phyloP scores from a whole-genome alignment of 2,797 vertebrate species.

The Crocodylus rhombifer region DNA sequence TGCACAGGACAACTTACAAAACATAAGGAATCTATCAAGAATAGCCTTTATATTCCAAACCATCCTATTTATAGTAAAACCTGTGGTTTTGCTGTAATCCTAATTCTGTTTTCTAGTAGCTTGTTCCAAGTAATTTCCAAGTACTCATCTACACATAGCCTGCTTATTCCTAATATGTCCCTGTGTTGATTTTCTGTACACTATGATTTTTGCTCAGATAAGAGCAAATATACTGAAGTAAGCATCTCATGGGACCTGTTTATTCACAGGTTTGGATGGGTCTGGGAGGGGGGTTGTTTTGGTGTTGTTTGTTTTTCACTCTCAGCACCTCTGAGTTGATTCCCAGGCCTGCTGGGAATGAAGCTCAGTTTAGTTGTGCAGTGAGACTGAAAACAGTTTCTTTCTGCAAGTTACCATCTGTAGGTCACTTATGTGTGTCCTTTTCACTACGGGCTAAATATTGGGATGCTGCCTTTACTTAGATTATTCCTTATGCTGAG shows the following conservation, averaged over 20 bases:
- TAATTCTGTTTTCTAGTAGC: not conserved
- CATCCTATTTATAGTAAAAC: not conserved
- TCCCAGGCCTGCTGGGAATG: not conserved
- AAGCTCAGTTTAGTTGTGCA: not conserved
- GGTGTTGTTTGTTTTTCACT: not conserved
- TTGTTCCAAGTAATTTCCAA: too few species aligned
- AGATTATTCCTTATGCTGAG: not conserved
- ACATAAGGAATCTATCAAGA: not conserved
- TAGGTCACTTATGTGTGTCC: accelerated
- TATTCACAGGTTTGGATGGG: too few species aligned
- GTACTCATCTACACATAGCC: not conserved
- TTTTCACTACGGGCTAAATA: not conserved
- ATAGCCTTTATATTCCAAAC: not conserved
- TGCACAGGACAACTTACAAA: not conserved
- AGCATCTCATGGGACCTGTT: not conserved
- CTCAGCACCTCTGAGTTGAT: not conserved
- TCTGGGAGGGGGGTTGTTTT: not conserved
- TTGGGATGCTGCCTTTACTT: not conserved
- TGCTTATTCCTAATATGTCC: not conserved
- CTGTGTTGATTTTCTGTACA: not conserved
- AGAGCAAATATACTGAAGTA: not conserved
- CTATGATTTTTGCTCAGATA: too few species aligned
- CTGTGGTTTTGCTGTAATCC: not conserved
- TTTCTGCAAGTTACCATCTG: accelerated
- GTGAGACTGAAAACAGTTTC: accelerated